Percentiles rank a stretch among this genome's conserved stretches.
phyloP scores from a whole-genome alignment of 1,140 invertebrate genomes.

The Bombus superbus region DNA sequence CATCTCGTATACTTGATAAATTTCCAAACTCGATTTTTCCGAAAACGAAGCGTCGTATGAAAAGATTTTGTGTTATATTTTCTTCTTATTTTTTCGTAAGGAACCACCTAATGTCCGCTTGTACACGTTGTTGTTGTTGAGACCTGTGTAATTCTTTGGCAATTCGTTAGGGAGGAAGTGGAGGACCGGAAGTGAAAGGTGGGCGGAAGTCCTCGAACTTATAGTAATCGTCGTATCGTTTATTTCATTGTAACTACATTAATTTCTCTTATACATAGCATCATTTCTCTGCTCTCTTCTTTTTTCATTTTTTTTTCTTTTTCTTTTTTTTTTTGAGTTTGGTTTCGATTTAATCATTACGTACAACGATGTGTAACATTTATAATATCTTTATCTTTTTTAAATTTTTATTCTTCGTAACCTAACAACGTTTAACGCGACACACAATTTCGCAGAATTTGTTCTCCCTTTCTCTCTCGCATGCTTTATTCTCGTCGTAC shows the following conservation, averaged over 20 bases:
- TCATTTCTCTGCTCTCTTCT: conserved; percentile 35
- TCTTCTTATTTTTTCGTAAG: no score
- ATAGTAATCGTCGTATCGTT: conserved; percentile 60
- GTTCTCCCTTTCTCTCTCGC: conserved; percentile 12
- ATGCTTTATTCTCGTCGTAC: neutral
- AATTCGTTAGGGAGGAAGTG: neutral
- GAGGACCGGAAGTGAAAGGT: no score
- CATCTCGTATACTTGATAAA: no score
- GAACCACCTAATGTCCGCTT: no score
- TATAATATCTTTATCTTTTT: conserved; percentile 76
- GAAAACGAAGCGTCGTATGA: no score
- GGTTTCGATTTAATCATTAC: conserved; percentile 76
- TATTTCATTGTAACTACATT: conserved; percentile 73
- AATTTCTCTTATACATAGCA: conserved; percentile 70
- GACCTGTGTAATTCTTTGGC: neutral
- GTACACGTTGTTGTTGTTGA: no score
- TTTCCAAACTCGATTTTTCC: no score
- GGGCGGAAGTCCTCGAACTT: neutral
- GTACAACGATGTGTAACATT: conserved; percentile 80
- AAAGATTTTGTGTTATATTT: no score
- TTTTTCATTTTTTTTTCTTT: neutral
- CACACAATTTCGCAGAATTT: conserved; percentile 67
- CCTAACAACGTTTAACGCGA: conserved; percentile 81
- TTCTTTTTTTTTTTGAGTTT: conserved; percentile 7
- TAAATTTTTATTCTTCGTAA: conserved; percentile 62